A percentile compares a stretch with the other conserved stretches of the same genome.
phyloP scores from a whole-genome alignment of 2,888 invertebrate genomes.

The Morpho deidamia region DNA sequence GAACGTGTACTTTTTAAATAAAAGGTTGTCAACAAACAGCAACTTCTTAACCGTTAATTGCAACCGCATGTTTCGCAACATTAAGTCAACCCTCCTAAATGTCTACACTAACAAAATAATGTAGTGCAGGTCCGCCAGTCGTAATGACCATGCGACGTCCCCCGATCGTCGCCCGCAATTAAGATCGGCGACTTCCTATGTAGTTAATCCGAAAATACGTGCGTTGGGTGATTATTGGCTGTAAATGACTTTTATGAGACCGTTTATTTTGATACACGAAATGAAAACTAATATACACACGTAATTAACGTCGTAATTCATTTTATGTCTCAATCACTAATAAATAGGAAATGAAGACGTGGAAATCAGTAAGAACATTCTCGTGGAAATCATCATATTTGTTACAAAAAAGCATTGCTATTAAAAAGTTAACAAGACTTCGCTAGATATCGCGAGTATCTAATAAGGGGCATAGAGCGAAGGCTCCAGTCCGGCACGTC shows the following conservation, averaged over 20 bases:
- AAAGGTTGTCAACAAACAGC: slow-evolving; percentile 1
- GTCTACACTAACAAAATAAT: slow-evolving; percentile 63
- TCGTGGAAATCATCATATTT: not conserved
- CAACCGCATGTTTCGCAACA: slow-evolving; percentile 34
- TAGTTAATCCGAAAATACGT: slow-evolving; percentile 75
- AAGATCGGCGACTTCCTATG: slow-evolving; percentile 69
- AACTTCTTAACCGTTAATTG: slow-evolving; percentile 26
- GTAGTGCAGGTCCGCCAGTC: slow-evolving; percentile 54
- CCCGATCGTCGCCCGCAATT: slow-evolving; percentile 59
- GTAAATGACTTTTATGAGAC: slow-evolving; percentile 45
- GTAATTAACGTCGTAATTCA: slow-evolving; percentile 1
- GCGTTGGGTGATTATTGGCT: slow-evolving; percentile 71
- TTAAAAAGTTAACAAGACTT: slow-evolving; percentile 70
- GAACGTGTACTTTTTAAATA: not conserved
- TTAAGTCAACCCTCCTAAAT: slow-evolving; percentile 60
- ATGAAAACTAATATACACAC: slow-evolving; percentile 12
- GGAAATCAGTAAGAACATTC: not conserved
- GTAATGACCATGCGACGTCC: slow-evolving; percentile 57
- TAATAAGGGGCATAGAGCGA: slow-evolving; percentile 71
- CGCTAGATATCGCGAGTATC: slow-evolving; percentile 66
- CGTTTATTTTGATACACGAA: slow-evolving; percentile 50
- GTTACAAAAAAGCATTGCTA: slow-evolving; percentile 10
- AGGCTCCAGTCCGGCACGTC: slow-evolving; percentile 71
- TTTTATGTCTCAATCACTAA: not conserved
- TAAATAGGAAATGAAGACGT: not conserved